These are phyloP conservation scores for Homalodisca vitripennis DNA, from an alignment of 1,140 invertebrate genomes.

Conservation along the genomic window DNA sequence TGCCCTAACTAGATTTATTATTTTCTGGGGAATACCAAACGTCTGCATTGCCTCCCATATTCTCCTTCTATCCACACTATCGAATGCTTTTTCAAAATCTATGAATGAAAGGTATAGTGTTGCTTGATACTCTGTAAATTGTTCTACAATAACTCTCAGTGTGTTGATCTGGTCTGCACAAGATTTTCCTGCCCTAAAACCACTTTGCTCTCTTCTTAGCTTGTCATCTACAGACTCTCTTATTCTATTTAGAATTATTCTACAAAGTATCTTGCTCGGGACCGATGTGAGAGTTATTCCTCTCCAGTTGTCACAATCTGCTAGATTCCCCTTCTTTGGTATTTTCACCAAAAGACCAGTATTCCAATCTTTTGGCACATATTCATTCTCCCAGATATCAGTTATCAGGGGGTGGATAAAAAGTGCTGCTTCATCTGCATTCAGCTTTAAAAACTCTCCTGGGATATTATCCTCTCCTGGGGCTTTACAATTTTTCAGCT, in stretches of 20 bases:
- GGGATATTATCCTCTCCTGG: conserved; percentile 22
- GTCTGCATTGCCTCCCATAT: neutral
- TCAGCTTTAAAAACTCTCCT: neutral
- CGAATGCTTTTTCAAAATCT: conserved; percentile 7
- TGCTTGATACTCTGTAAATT: conserved; percentile 1
- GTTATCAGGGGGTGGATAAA: neutral
- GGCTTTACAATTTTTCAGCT: conserved; percentile 26
- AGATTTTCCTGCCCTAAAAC: conserved; percentile 18
- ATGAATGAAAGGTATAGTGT: neutral
- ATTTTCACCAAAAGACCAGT: conserved; percentile 15
- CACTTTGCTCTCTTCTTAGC: conserved; percentile 25
- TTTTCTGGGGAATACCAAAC: conserved; percentile 11
- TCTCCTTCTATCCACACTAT: neutral
- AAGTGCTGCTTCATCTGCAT: conserved; percentile 7
- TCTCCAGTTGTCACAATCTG: conserved; percentile 32
- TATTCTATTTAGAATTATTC: conserved; percentile 28
- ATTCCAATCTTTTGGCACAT: conserved; percentile 26
- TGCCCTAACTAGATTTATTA: conserved; percentile 5
- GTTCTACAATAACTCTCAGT: conserved; percentile 26
- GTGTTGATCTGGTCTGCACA: conserved; percentile 27
- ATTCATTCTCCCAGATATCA: conserved; percentile 2
- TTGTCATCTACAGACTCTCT: conserved; percentile 23
- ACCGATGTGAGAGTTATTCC: conserved; percentile 29
- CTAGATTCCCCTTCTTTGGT: conserved; percentile 28
- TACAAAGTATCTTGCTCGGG: conserved; percentile 23